Conservation (phyloP, 64 coral and sea anemone genomes). For the Montipora capricornis region DNA sequence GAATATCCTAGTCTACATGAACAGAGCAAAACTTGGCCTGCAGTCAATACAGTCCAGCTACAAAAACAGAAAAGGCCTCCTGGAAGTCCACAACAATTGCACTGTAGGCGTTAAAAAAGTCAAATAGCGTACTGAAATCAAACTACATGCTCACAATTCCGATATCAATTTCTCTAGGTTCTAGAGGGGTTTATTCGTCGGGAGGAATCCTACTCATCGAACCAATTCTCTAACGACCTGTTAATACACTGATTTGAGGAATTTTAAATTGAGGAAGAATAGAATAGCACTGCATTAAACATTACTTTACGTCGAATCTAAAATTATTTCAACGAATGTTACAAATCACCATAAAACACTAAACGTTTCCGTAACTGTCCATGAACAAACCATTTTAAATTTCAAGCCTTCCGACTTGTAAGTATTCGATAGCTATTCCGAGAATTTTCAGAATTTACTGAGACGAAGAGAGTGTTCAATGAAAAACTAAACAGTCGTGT, state of each 20-base stretch:
- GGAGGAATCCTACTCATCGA: too few relatives aligned
- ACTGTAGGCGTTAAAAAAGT: too few relatives aligned
- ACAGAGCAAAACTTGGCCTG: background rate
- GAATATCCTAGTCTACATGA: too few relatives aligned
- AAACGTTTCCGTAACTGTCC: background rate
- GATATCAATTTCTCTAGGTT: too few relatives aligned
- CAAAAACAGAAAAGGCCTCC: too few relatives aligned
- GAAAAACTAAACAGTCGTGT: background rate
- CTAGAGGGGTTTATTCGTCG: too few relatives aligned
- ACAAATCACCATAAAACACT: background rate
- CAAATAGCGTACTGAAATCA: background rate
- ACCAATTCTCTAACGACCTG: too few relatives aligned
- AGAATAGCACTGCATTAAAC: background rate
- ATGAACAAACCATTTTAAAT: background rate
- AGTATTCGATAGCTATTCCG: conserved; percentile 2
- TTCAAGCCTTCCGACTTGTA: background rate
- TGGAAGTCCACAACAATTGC: too few relatives aligned
- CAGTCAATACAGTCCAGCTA: too few relatives aligned
- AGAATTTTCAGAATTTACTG: conserved; percentile 28
- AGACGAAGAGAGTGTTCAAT: background rate
- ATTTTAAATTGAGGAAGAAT: background rate
- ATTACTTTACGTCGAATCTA: background rate
- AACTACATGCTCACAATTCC: background rate
- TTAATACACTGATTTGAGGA: background rate
- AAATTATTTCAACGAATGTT: background rate